Evolutionary conservation across 1,140 invertebrate species (phyloP).

Genomic region (Cataglyphis hispanica): DNA sequence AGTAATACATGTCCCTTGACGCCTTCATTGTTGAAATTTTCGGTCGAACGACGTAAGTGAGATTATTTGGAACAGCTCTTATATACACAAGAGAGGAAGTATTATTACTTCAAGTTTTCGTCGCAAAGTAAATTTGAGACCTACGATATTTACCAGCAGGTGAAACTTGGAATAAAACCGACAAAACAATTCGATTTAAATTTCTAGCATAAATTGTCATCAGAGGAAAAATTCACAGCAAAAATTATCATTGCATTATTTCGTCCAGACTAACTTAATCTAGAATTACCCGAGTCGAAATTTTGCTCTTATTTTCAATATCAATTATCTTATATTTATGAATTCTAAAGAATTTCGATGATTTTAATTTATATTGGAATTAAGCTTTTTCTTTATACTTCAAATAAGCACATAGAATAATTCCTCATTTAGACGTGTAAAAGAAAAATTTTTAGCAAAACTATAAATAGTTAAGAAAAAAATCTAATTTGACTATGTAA

Average conservation of each 20-base stretch:
- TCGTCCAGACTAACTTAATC: not conserved
- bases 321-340: no score
- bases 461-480: no score
- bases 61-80: conserved; percentile 46
- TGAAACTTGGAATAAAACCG: not conserved
- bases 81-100: conserved; percentile 6
- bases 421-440: no score
- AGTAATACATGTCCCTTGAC: conserved; percentile 63
- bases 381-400: no score
- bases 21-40: conserved; percentile 55
- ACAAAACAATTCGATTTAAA: not conserved
- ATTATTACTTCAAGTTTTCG: conserved; percentile 25
- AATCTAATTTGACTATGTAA: no score
- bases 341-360: no score
- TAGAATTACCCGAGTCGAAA: not conserved
- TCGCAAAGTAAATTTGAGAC: conserved; percentile 5
- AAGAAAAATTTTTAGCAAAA: no score
- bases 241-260: not conserved
- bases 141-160: not conserved
- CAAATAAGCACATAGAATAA: no score
- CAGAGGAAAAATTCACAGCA: not conserved
- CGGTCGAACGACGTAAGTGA: not conserved
- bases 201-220: conserved; percentile 7
- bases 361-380: no score
- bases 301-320: no score